These are phyloP conservation scores for Mactra quadrangularis DNA, from an alignment of 1,140 invertebrate species.

Conservation along the genomic window DNA sequence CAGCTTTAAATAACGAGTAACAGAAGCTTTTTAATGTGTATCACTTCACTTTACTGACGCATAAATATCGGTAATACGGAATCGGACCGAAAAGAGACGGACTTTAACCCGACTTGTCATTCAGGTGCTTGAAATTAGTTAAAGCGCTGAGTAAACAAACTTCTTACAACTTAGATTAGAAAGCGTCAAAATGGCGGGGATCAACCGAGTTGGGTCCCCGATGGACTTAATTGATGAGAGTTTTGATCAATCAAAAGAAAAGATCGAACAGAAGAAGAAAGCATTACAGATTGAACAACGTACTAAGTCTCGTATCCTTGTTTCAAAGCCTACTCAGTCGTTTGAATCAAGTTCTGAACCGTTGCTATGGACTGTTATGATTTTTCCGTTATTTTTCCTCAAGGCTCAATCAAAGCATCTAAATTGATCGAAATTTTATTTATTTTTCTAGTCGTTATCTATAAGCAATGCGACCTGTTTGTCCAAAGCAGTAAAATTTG, in stretches of 20 bases:
- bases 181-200: slow-evolving; percentile 76
- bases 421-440: too few species aligned
- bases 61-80: too few species aligned
- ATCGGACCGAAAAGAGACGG: too few species aligned
- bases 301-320: slow-evolving; percentile 80
- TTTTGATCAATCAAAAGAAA: slow-evolving; percentile 70
- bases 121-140: too few species aligned
- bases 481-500: too few species aligned
- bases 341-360: neutral
- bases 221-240: slow-evolving; percentile 80
- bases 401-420: too few species aligned
- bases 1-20: too few species aligned
- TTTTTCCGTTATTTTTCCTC: neutral
- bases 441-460: neutral
- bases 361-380: slow-evolving; percentile 54
- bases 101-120: too few species aligned
- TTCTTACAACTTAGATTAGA: neutral
- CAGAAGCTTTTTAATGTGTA: too few species aligned
- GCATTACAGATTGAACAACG: slow-evolving; percentile 72
- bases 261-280: slow-evolving; percentile 70
- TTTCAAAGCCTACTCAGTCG: neutral
- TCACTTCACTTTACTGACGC: too few species aligned
- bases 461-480: too few species aligned
- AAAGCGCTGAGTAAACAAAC: too few species aligned
- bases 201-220: slow-evolving; percentile 79